Evolutionary conservation across 1,140 invertebrate species (phyloP), one percentile per base, ranked within the genome.

Genomic region (Colletes latitarsis): DNA sequence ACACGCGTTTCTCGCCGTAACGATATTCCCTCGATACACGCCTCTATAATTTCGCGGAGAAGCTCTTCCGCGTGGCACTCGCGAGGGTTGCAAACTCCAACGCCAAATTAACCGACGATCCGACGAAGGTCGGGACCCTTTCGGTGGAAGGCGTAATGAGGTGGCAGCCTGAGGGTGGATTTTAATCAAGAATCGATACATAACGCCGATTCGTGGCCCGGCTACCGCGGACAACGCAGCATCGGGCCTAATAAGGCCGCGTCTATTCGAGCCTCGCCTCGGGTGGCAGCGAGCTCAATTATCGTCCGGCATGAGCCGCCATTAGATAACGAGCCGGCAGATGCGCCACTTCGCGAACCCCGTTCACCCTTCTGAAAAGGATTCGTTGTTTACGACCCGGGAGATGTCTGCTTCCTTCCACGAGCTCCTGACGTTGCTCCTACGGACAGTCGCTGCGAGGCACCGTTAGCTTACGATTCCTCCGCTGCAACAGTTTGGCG

Each of bases 311-410:
- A 91, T 89, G 89, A 91, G 84, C 83, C 87, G 88, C 88, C 90
- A 93, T 93, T 93, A 93, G 92, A 93, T 92, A 93, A 93, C 92
- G 90, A 93, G 90, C 82, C 69, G 86, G 90, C 91, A 93, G 92
- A 92, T 92, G 92, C 84, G 80, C 63, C 57, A 66, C 62, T 79
- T 66, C 78, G 78, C 60, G 74, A 62, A 57, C 58, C 49, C 60
- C 58, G 73, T 55, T 57, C 30, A 49, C 66, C 57, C 79, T 74
- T 74, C 21, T 67, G 12, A 52, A 68, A 74, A 82, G 76, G 79
- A 82, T 86, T 82, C 69, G 71, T 89, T 89, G 70, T 86, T 89
- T 88, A 88, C 77, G 85, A 74, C 60, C 78, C 17, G 41, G n/a
- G 46, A 75, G 67, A 78, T 2, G 64, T 43, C 21, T 62, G 80